Conservation (phyloP, 2,888 invertebrate species). For the Andrena bucephala region DNA sequence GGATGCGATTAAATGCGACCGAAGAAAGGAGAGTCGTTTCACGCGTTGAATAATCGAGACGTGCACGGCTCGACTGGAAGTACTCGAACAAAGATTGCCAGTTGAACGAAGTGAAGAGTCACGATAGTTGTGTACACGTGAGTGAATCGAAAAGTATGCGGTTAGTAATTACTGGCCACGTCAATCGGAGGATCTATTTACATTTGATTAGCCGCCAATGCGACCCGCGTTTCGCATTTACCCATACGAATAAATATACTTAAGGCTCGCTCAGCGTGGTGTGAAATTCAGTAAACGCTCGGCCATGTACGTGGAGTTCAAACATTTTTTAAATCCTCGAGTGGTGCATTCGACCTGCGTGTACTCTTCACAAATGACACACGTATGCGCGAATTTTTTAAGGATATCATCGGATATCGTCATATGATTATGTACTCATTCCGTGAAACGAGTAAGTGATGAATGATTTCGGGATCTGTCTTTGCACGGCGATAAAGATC, state of each 20-base stretch:
- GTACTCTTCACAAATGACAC: slow-evolving; percentile 5
- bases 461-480: neutral
- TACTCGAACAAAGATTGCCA: slow-evolving; percentile 9
- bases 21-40: slow-evolving; percentile 8
- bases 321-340: neutral
- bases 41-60: neutral
- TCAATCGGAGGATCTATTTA: slow-evolving; percentile 13
- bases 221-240: neutral
- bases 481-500: neutral
- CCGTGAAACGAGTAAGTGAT: neutral
- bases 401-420: slow-evolving; percentile 10
- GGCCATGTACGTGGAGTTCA: neutral
- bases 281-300: slow-evolving; percentile 20
- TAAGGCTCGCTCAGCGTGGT: neutral
- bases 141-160: slow-evolving; percentile 12
- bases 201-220: slow-evolving; percentile 2
- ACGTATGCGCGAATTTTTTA: slow-evolving; percentile 32
- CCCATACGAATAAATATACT: neutral
- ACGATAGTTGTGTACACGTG: neutral
- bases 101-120: neutral
- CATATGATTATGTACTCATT: neutral
- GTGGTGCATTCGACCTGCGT: slow-evolving; percentile 1
- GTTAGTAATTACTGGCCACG: neutral
- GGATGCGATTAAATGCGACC: slow-evolving; percentile 29
- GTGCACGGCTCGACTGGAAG: neutral